Base-by-base conservation (phyloP, 1,140 invertebrate species). In the Bombus haemorrhoidalis region DNA sequence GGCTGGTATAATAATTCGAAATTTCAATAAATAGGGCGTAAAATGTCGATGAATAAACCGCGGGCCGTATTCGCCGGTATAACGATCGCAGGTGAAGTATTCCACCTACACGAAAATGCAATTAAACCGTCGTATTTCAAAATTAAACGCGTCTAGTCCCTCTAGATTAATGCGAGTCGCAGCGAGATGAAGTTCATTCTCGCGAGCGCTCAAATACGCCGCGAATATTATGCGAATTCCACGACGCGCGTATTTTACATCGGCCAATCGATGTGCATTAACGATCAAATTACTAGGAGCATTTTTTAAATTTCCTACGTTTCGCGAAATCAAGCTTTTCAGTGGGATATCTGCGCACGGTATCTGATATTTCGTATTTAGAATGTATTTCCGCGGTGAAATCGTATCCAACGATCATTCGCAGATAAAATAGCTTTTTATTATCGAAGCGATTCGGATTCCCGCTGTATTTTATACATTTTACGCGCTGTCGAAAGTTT, bases 101-200 rank as follows among this genome's bases (percentile, higher is more conserved):
- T 25, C 68, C 9, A n/a, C 12, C 22, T 66, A 66, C 37, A 66
- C 47, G 59, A 34, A n/a, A 37, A 34, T 75, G 81, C 41, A 83
- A 83, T 83, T 82, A 76, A 83, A 83, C 32, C 32, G 25, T n/a
- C 59, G 32, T 37, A 83, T 83, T 43, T 75, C 66, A 41, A 75
- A 75, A 76, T 83, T 83, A 83, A 83, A 76, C 53, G 81, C 28
- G 59, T 76, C 32, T 43, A 62, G 13, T 53, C 12, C 2, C 41
- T 39, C 53, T 32, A 37, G 69, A 81, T 81, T 81, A 81, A 81
- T 57, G 12, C 37, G 47, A 39, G 28, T 34, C 66, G 43, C 32
- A 57, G 43, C n/a, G 32, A 32, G 64, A 68, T 34, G 32, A n/a
- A 69, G 53, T 62, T 62, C 75, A 62, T 77, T 77, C 34, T 41